Conservation (phyloP, 2,888 invertebrate genomes). For the Scaptomyza caliginosa region DNA sequence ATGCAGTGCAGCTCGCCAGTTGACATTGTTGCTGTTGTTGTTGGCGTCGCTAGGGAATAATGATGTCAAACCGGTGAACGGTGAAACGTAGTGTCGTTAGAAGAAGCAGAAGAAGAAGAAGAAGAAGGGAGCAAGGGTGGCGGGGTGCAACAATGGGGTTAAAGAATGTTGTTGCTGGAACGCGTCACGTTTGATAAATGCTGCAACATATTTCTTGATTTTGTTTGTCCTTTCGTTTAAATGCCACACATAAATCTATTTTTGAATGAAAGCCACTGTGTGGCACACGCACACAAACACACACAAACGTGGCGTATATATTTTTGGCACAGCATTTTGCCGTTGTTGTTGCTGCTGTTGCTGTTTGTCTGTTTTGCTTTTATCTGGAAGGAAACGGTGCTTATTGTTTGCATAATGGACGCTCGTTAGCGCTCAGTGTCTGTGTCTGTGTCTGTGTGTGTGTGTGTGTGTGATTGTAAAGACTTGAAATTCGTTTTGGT, state of each 20-base stretch:
- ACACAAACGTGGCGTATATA: conserved; percentile 50
- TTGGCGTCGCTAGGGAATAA: conserved; percentile 37
- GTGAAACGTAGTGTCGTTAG: background rate
- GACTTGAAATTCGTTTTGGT: background rate
- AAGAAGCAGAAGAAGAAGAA: too few species aligned
- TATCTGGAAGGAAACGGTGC: conserved; percentile 70
- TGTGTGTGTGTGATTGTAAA: conserved; percentile 14
- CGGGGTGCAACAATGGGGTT: conserved; percentile 10
- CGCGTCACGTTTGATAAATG: conserved; percentile 76
- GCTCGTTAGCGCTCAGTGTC: conserved; percentile 73
- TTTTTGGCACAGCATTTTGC: conserved; percentile 38
- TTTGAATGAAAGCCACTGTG: conserved; percentile 72
- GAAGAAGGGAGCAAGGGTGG: background rate
- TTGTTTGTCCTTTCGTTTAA: conserved; percentile 69
- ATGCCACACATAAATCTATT: conserved; percentile 81
- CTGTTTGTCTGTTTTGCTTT: conserved; percentile 46
- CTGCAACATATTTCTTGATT: conserved; percentile 65
- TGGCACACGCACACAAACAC: conserved; percentile 9
- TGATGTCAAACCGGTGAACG: conserved; percentile 54
- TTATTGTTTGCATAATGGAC: conserved; percentile 81
- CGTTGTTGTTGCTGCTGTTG: background rate
- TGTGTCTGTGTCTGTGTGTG: conserved; percentile 1
- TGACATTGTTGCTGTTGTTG: conserved; percentile 18
- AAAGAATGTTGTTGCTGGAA: conserved; percentile 48
- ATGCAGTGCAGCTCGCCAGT: conserved; percentile 58